Percentiles rank a stretch among this genome's conserved stretches.
These are phyloP conservation scores for Entomyzon cyanotis DNA, from an alignment of 2,113 vertebrate species.

Conservation along the genomic window DNA sequence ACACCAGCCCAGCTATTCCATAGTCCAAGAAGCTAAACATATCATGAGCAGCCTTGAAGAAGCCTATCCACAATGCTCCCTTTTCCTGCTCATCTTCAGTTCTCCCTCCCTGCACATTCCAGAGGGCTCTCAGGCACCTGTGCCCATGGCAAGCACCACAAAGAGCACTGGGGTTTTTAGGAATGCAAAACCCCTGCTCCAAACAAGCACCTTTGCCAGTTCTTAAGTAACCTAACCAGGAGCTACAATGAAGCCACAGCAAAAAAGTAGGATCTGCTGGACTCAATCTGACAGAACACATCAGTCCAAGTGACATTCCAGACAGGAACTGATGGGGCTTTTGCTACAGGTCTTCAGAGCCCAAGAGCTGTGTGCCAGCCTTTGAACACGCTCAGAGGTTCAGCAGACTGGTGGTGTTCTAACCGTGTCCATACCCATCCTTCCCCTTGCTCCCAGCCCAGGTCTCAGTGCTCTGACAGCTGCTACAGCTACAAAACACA, in stretches of 20 bases:
- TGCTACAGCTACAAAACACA: background rate
- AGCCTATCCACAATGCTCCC: background rate
- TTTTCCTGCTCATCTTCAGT: background rate
- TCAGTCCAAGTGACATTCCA: background rate
- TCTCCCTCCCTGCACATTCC: rapidly evolving
- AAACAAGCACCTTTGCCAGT: background rate
- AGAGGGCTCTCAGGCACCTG: background rate
- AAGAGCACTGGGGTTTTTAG: background rate
- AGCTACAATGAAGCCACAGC: background rate
- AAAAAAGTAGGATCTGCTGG: background rate
- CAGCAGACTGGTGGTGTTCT: background rate
- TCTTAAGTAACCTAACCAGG: background rate
- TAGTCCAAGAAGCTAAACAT: background rate
- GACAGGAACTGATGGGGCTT: background rate
- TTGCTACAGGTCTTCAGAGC: background rate
- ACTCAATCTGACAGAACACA: background rate
- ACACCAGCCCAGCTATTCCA: background rate
- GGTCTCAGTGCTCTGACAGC: background rate
- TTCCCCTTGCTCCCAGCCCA: background rate
- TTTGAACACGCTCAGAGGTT: background rate
- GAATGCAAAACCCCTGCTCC: background rate
- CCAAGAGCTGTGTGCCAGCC: background rate
- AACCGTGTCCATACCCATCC: background rate
- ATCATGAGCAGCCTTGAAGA: background rate
- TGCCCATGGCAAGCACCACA: background rate